These are phyloP conservation scores for Rattus rattus DNA, from an alignment of 2,113 vertebrate species.

Conservation along the genomic window DNA sequence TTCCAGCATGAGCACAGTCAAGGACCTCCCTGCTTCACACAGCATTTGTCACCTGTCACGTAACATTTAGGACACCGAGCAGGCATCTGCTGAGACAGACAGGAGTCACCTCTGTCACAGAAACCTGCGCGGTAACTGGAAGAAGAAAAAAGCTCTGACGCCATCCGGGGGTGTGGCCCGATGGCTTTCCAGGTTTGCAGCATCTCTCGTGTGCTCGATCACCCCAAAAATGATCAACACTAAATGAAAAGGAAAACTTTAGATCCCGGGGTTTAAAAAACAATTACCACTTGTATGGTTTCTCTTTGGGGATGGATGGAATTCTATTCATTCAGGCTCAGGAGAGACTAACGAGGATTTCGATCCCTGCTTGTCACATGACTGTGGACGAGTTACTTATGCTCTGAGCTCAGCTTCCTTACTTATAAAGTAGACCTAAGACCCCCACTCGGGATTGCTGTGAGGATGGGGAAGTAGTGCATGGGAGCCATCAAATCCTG, in stretches of 20 bases:
- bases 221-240: not conserved
- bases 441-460: not conserved
- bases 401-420: not conserved
- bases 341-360: not conserved
- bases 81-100: not conserved
- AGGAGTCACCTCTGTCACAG: constrained; percentile 42
- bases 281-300: not conserved
- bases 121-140: not conserved
- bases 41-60: constrained; percentile 57
- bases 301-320: not conserved
- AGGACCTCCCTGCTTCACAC: constrained; percentile 28
- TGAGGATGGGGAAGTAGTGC: not conserved
- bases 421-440: not conserved
- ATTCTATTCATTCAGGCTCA: not conserved
- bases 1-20: constrained; percentile 36
- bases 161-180: not conserved
- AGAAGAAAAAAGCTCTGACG: not conserved
- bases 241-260: not conserved
- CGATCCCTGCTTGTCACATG: not conserved
- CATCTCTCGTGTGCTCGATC: not conserved
- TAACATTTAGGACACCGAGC: constrained; percentile 37
- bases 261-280: not conserved
- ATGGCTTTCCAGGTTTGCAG: not conserved
- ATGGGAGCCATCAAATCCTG: not conserved
- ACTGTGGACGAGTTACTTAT: not conserved